These are phyloP conservation scores for Ramphastos sulfuratus DNA, from an alignment of 2,113 vertebrate genomes.

Conservation along the genomic window DNA sequence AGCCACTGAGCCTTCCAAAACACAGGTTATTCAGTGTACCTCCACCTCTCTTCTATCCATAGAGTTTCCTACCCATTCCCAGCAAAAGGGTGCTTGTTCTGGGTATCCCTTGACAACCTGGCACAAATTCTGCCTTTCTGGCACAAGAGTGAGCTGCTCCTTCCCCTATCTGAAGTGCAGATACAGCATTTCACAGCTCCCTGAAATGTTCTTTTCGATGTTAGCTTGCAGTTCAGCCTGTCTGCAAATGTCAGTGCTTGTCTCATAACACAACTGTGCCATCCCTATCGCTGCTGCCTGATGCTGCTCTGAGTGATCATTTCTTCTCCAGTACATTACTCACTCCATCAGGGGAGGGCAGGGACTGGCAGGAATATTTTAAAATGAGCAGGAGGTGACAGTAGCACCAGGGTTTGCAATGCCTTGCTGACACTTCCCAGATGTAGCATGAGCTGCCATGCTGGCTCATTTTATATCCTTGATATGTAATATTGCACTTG, in stretches of 20 bases:
- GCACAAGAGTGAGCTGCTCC: background rate
- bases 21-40: background rate
- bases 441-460: background rate
- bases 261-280: background rate
- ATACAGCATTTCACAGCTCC: background rate
- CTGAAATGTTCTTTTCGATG: background rate
- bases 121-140: background rate
- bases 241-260: background rate
- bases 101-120: background rate
- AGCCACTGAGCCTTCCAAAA: background rate
- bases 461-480: background rate
- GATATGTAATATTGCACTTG: rapidly evolving
- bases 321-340: background rate
- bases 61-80: background rate
- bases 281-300: background rate
- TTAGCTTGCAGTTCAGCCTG: background rate
- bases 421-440: too few relatives aligned
- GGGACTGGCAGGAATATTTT: background rate
- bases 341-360: rapidly evolving
- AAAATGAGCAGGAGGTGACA: background rate
- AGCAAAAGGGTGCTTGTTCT: background rate
- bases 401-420: background rate
- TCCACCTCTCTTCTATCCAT: background rate
- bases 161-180: background rate
- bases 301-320: background rate